Conservation (phyloP, 2,888 invertebrate genomes). For the Pseudococcus jackbeardsleyi region DNA sequence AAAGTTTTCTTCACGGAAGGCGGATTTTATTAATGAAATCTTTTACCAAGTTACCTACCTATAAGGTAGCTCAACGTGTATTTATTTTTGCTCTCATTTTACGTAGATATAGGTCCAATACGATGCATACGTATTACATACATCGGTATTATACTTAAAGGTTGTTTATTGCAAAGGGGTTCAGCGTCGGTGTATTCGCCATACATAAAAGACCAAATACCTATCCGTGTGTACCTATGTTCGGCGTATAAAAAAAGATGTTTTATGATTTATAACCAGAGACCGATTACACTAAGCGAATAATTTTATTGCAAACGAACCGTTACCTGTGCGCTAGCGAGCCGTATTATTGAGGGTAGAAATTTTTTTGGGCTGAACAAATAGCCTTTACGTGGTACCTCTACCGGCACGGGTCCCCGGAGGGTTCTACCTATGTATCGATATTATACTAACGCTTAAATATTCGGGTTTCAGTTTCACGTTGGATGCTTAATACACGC, state of each 20-base stretch:
- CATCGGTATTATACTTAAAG: neutral
- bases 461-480: neutral
- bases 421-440: neutral
- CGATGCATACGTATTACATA: neutral
- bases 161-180: slow-evolving; percentile 16
- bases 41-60: neutral
- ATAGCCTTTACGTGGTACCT: slow-evolving; percentile 7
- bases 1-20: neutral
- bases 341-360: neutral
- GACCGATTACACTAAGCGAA: slow-evolving; percentile 18
- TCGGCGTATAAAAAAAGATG: neutral
- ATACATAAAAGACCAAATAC: slow-evolving; percentile 21
- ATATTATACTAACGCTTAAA: neutral
- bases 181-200: neutral
- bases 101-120: neutral
- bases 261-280: slow-evolving; percentile 35
- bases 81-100: neutral
- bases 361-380: neutral
- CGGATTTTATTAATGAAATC: slow-evolving; percentile 28
- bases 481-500: neutral
- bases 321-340: neutral
- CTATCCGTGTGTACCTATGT: neutral
- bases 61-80: neutral
- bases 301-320: slow-evolving; percentile 23
- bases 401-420: neutral